These are phyloP conservation scores for Coracias cyanogaster DNA, from an alignment of 2,797 vertebrate genomes.

Conservation along the genomic window DNA sequence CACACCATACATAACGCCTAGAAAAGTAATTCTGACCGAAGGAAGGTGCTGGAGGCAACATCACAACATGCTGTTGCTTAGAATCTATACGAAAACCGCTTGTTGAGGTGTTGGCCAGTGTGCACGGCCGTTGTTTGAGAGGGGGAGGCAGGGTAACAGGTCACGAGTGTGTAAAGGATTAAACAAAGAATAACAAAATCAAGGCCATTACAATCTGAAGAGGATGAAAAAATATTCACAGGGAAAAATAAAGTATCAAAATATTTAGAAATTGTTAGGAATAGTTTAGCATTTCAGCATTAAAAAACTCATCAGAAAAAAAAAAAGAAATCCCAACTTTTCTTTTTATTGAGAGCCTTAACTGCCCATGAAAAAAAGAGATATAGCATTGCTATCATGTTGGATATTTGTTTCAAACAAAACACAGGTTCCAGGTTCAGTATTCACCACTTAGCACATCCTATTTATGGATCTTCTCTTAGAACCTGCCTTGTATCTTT, in stretches of 20 bases:
- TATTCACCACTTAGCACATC: background rate
- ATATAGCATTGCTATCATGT: background rate
- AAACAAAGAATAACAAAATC: background rate
- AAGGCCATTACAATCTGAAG: background rate
- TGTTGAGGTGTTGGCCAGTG: background rate
- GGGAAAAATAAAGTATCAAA: background rate
- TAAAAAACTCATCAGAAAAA: background rate
- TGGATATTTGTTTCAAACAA: background rate
- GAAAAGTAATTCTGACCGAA: background rate
- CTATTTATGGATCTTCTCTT: background rate
- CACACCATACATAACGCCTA: background rate
- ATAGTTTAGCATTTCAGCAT: background rate
- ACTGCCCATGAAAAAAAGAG: background rate
- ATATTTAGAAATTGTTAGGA: background rate
- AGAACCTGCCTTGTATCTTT: background rate
- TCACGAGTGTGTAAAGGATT: background rate
- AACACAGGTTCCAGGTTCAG: background rate
- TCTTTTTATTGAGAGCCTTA: background rate
- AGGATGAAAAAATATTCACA: background rate
- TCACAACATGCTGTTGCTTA: background rate
- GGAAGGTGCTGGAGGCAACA: background rate
- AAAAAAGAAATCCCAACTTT: background rate
- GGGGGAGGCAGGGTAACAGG: background rate
- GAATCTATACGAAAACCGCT: background rate
- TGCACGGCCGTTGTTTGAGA: fast-evolving